phyloP scores from a whole-genome alignment of 2,888 invertebrate genomes.

The Parascotia fuliginaria region DNA sequence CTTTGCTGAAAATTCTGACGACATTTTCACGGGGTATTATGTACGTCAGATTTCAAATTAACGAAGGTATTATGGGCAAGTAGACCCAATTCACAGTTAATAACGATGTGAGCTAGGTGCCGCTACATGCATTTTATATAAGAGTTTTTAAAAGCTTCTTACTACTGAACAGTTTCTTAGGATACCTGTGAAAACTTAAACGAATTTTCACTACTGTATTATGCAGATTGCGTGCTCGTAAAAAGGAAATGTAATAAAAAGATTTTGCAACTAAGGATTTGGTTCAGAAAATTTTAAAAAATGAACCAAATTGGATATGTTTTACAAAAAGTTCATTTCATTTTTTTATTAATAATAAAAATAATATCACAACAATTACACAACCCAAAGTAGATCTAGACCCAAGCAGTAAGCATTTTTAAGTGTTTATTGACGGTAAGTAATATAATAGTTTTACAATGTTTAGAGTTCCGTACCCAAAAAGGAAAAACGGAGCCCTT shows the following conservation, averaged over 20 bases:
- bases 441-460: too few relatives aligned
- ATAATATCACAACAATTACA: too few relatives aligned
- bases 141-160: conserved; percentile 22
- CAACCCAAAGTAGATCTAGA: too few relatives aligned
- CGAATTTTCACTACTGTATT: conserved; percentile 11
- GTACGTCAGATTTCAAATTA: conserved; percentile 27
- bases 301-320: too few relatives aligned
- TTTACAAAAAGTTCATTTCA: too few relatives aligned
- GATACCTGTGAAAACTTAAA: conserved; percentile 12
- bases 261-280: neutral
- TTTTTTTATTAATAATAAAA: too few relatives aligned
- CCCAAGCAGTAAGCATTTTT: too few relatives aligned
- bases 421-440: too few relatives aligned
- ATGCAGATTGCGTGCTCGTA: conserved; percentile 15
- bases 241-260: neutral
- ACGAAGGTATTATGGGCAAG: conserved; percentile 13
- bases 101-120: conserved; percentile 23
- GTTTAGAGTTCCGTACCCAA: too few relatives aligned
- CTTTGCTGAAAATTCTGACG: conserved; percentile 2
- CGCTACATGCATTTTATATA: conserved; percentile 36
- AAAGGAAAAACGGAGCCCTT: too few relatives aligned
- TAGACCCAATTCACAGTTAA: conserved; percentile 19
- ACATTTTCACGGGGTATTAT: conserved; percentile 8
- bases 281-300: neutral
- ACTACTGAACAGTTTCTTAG: conserved; percentile 17